These are phyloP conservation scores for Desmodus rotundus DNA, from an alignment of 2,113 vertebrate genomes.

Conservation along the genomic window DNA sequence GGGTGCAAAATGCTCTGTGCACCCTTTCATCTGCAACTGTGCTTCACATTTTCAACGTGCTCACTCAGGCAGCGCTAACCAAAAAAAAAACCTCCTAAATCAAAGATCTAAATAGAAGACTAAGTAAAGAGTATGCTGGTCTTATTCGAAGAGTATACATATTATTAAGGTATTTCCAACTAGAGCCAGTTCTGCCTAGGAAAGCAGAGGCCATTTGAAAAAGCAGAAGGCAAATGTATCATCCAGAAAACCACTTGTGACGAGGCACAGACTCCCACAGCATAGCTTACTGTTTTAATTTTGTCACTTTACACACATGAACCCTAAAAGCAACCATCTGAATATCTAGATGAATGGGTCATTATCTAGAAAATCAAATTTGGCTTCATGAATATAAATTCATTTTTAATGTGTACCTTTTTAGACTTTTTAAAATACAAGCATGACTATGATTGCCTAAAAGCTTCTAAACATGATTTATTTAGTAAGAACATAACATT, in stretches of 20 bases:
- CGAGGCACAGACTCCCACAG: neutral
- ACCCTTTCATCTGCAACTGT: neutral
- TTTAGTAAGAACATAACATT: neutral
- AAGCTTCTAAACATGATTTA: slow-evolving; percentile 58
- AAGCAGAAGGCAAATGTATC: neutral
- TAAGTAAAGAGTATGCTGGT: neutral
- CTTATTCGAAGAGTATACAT: neutral
- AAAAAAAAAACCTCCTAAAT: neutral
- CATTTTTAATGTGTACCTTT: slow-evolving; percentile 44
- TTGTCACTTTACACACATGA: neutral
- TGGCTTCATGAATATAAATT: slow-evolving; percentile 54
- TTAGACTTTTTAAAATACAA: slow-evolving; percentile 33
- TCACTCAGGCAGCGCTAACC: neutral
- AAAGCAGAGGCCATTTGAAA: slow-evolving; percentile 3
- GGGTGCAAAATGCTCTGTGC: neutral
- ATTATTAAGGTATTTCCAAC: slow-evolving; percentile 11
- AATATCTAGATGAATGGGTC: slow-evolving; percentile 38
- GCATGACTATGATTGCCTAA: slow-evolving; percentile 11
- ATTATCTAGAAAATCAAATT: slow-evolving; percentile 52
- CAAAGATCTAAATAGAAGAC: neutral
- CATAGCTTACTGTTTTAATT: neutral
- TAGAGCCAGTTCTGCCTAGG: neutral
- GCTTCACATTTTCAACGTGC: neutral
- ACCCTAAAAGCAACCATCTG: slow-evolving; percentile 38
- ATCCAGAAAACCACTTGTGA: neutral